Percentiles rank a stretch among this genome's conserved stretches.
Evolutionary conservation across 2,888 invertebrate genomes (phyloP).

Genomic region (Conomelus anceps): DNA sequence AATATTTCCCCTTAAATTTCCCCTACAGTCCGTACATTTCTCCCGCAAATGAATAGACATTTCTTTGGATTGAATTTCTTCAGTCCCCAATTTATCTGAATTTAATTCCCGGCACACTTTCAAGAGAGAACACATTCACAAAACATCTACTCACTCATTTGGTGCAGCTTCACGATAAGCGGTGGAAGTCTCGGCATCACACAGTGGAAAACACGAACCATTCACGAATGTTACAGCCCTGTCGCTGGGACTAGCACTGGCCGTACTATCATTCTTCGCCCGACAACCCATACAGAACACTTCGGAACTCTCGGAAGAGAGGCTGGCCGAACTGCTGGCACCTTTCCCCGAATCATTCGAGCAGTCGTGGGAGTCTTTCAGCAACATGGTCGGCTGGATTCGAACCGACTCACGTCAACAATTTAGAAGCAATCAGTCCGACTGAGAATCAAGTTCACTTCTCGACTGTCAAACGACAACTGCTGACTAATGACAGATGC

Average conservation of each 20-base stretch:
- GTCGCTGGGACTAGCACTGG: neutral
- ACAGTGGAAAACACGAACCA: neutral
- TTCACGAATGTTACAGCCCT: neutral
- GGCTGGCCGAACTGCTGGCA: neutral
- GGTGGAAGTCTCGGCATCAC: neutral
- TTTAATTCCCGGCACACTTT: neutral
- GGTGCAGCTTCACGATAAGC: neutral
- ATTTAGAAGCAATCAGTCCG: neutral
- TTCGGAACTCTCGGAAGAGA: neutral
- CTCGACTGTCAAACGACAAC: neutral
- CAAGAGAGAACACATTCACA: neutral
- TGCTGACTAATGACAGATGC: neutral
- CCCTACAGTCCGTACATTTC: too few species aligned
- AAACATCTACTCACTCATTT: neutral
- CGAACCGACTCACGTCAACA: neutral
- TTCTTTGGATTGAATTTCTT: too few species aligned
- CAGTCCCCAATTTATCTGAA: too few species aligned
- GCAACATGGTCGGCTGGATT: neutral
- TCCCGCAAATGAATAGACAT: too few species aligned
- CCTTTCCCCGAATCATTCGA: neutral
- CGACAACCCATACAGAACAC: neutral
- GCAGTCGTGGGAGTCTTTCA: neutral
- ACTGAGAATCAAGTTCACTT: neutral
- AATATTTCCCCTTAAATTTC: too few species aligned
- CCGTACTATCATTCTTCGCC: neutral